These are phyloP conservation scores for Lates japonicus DNA, from an alignment of 2,797 vertebrate genomes.

Conservation along the genomic window DNA sequence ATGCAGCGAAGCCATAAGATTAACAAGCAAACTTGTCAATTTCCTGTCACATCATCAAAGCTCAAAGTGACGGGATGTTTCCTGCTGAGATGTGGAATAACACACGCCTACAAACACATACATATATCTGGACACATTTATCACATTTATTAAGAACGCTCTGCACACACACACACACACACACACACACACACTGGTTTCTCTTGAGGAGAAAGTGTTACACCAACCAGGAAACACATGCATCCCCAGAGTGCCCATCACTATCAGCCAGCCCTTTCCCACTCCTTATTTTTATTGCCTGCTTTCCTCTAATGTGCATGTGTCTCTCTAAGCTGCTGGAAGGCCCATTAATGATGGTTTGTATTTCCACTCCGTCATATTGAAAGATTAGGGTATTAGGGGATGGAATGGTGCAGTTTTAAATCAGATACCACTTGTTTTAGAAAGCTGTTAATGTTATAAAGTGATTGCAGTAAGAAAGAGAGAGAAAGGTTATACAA, in stretches of 20 bases:
- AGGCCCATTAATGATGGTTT: constrained; percentile 17
- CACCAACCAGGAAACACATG: constrained; percentile 14
- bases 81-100: constrained; percentile 40
- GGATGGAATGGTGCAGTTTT: constrained; percentile 20
- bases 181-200: not conserved
- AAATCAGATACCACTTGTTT: not conserved
- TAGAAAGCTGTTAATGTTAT: not conserved
- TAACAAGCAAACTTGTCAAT: constrained; percentile 45
- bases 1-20: constrained; percentile 20
- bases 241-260: constrained; percentile 23
- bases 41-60: constrained; percentile 54
- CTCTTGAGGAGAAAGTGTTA: constrained; percentile 20
- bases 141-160: not conserved
- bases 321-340: constrained; percentile 25
- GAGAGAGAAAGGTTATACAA: not conserved
- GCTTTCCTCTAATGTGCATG: constrained; percentile 38
- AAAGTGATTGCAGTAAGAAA: not conserved
- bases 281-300: constrained; percentile 23
- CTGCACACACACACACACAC: not conserved
- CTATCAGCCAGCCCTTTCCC: constrained; percentile 18
- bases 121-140: not conserved
- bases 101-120: constrained; percentile 1
- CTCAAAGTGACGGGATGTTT: constrained; percentile 30
- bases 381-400: constrained; percentile 5
- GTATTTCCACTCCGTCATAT: constrained; percentile 17